phyloP scores from a whole-genome alignment of 2,113 vertebrate species.

The Melanerpes formicivorus region DNA sequence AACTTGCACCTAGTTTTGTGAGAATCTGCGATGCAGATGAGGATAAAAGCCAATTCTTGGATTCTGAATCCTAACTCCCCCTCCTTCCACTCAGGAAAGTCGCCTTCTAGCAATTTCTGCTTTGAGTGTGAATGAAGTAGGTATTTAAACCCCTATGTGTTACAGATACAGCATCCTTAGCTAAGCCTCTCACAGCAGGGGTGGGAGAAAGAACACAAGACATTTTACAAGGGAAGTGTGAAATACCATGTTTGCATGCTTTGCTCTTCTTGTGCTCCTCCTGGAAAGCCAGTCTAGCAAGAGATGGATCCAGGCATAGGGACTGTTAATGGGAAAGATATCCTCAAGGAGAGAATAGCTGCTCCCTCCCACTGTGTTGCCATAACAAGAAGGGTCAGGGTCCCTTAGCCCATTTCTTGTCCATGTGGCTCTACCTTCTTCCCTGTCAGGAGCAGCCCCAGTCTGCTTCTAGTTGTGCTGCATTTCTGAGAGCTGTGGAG shows the following conservation, averaged over 20 bases:
- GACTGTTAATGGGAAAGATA: neutral
- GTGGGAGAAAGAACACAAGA: slow-evolving; percentile 3
- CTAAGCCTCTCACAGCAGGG: neutral
- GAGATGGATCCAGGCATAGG: neutral
- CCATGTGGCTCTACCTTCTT: neutral
- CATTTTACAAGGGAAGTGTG: neutral
- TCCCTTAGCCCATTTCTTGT: neutral
- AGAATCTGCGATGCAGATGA: slow-evolving; percentile 41
- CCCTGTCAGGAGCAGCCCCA: neutral
- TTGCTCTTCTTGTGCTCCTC: neutral
- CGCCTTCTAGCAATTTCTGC: slow-evolving; percentile 55
- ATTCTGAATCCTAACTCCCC: neutral
- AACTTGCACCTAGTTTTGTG: slow-evolving; percentile 12
- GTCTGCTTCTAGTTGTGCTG: neutral
- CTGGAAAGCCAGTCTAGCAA: neutral
- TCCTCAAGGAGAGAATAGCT: neutral
- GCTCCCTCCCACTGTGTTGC: neutral
- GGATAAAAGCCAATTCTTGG: slow-evolving; percentile 41
- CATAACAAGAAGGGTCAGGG: neutral
- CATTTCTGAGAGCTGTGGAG: neutral
- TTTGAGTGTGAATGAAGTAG: slow-evolving; percentile 39
- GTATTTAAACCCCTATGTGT: slow-evolving; percentile 40
- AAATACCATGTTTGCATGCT: neutral
- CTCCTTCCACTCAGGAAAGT: slow-evolving; percentile 32
- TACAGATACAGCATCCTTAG: neutral